These are phyloP conservation scores for Lethenteron camtschaticum DNA, from an alignment of 2,113 vertebrate species.

Conservation along the genomic window DNA sequence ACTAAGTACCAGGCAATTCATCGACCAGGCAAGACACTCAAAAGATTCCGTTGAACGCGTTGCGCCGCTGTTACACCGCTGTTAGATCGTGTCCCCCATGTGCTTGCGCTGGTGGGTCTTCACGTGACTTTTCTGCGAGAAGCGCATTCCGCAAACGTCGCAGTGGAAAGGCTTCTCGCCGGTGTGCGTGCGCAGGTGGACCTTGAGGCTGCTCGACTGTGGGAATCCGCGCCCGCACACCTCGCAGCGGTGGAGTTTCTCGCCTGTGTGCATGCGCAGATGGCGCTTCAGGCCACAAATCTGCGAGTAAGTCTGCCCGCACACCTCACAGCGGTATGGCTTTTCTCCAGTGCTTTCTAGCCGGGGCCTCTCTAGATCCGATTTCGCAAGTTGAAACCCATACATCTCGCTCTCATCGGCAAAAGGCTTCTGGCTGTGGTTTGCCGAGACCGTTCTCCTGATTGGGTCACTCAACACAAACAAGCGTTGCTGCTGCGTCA, in stretches of 20 bases:
- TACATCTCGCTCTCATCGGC: no score
- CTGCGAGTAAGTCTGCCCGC: background rate
- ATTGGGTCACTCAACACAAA: no score
- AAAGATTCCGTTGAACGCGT: no score
- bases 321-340: background rate
- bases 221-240: conserved; percentile 2
- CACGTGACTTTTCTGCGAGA: background rate
- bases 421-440: no score
- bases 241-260: background rate
- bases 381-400: no score
- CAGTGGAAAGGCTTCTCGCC: background rate
- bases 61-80: no score
- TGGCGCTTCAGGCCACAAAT: background rate
- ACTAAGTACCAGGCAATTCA: no score
- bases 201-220: background rate
- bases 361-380: background rate
- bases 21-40: no score
- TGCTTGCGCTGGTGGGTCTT: background rate
- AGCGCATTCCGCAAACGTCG: background rate
- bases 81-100: background rate
- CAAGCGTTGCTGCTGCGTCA: no score
- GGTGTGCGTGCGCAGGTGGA: conserved; percentile 5
- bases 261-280: background rate
- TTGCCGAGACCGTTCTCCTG: no score
- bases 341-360: background rate